Evolutionary conservation across 2,888 invertebrate species (phyloP), one percentile per base, ranked within the genome.

Genomic region (Alsophila aescularia): DNA sequence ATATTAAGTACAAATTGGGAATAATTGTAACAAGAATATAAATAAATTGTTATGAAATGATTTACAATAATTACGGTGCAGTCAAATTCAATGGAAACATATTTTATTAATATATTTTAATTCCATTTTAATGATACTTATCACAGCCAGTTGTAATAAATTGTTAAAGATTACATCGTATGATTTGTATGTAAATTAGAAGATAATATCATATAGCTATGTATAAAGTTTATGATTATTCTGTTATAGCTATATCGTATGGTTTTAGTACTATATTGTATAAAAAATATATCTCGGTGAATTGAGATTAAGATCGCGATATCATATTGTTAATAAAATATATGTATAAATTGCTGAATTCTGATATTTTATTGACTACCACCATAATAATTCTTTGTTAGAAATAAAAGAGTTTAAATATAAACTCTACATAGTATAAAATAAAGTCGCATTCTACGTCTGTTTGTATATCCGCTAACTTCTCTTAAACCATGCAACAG

Each of bases 271-370:
- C 73, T 74, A 69, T 82, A 79, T 75, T 87, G 85, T 88, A 84
- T 83, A 82, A 80, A 51, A 44, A 52, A 34, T n/a, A 34, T 79
- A 81, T 77, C 78, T 84, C 83, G 83, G 84, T 83, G 73, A 81
- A 83, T 78, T 78, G 85, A 85, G 83, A 85, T 85, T 85, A 89
- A 83, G 83, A 79, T 77, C 81, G 87, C 84, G 87, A 90, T 90
- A 91, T 89, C 84, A 87, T 89, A 90, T 87, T 90, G 90, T 90
- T 90, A 90, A 87, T 88, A 88, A 89, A 90, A 87, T 90, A 86
- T 90, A 90, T 89, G 86, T 90, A 90, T 90, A 90, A 90, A 90
- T 87, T 85, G 86, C 82, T 79, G 77, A 76, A 58, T 51, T 60
- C 31, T 50, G 62, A 45, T 67, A 73, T 74, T 79, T 78, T 75